Evolutionary conservation across 2,888 invertebrate genomes (phyloP).

Genomic region (Cynaeus angustus): DNA sequence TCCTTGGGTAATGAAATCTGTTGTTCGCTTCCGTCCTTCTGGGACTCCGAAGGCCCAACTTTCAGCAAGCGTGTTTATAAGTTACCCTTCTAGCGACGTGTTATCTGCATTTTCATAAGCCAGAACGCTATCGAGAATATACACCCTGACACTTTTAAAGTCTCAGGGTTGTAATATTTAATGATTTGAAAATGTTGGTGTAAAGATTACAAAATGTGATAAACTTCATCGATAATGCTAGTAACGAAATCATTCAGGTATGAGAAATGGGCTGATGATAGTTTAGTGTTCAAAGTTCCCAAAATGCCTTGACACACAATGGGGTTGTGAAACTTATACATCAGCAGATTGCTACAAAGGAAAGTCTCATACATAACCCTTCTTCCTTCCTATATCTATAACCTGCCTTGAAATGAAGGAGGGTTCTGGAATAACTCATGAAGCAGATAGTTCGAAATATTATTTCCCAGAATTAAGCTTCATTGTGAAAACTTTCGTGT

Average conservation of each 20-base stretch:
- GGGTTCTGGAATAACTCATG: slow-evolving; percentile 9
- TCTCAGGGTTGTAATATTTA: neutral
- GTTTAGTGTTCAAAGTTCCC: slow-evolving; percentile 6
- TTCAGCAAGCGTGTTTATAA: slow-evolving; percentile 19
- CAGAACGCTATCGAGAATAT: neutral
- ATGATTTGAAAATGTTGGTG: neutral
- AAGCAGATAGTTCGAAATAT: slow-evolving; percentile 5
- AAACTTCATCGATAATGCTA: neutral
- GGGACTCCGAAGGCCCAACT: slow-evolving; percentile 18
- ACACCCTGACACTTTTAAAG: neutral
- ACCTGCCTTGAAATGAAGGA: slow-evolving; percentile 20
- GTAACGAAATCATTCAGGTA: slow-evolving; percentile 13
- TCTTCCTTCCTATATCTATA: slow-evolving; percentile 11
- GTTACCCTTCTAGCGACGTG: neutral
- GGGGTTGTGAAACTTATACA: slow-evolving; percentile 38
- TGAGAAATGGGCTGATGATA: neutral
- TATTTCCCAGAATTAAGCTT: slow-evolving; percentile 12
- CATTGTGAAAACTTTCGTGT: no score
- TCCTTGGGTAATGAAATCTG: slow-evolving; percentile 52
- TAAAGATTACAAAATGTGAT: neutral
- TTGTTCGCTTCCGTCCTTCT: slow-evolving; percentile 44
- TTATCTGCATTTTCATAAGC: slow-evolving; percentile 17
- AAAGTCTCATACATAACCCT: slow-evolving; percentile 27
- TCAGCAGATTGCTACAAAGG: slow-evolving; percentile 37
- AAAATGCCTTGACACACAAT: slow-evolving; percentile 25